Conservation (phyloP, 53 echinoderm and acorn worm species). For the Glandiceps talaboti region DNA sequence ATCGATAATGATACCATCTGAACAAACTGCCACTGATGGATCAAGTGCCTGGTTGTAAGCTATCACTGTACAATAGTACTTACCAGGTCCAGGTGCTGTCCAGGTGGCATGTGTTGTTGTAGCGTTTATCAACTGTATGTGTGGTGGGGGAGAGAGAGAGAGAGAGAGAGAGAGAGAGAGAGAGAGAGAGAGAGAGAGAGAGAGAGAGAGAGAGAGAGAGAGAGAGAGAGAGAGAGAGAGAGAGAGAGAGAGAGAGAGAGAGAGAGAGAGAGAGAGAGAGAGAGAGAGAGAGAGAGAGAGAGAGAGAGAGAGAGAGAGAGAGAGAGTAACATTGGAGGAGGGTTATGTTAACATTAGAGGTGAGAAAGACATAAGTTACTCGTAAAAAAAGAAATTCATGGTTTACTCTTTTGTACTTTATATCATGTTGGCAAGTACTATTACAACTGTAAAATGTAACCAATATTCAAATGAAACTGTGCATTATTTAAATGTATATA, state of each 20-base stretch:
- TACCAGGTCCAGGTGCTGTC: slow-evolving; percentile 20
- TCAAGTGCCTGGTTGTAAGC: slow-evolving; percentile 29
- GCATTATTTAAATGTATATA: no score
- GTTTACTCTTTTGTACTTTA: no score
- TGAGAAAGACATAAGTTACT: no score
- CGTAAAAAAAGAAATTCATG: no score
- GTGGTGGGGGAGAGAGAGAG: no score
- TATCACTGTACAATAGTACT: slow-evolving; percentile 19
- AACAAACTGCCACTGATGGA: slow-evolving; percentile 22
- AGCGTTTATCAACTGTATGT: slow-evolving; percentile 12
- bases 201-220: neutral
- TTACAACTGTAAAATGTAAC: no score
- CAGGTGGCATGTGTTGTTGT: slow-evolving; percentile 19
- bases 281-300: slow-evolving; percentile 18
- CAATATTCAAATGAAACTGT: no score
- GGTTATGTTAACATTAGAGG: no score
- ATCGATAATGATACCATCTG: slow-evolving; percentile 31
- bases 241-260: slow-evolving; percentile 17
- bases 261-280: slow-evolving; percentile 18
- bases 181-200: slow-evolving; percentile 1
- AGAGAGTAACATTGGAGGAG: no score
- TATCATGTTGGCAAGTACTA: no score
- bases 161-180: neutral
- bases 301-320: slow-evolving; percentile 8
- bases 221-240: slow-evolving; percentile 10